phyloP scores from a whole-genome alignment of 2,797 vertebrate genomes.

The Falco rusticolus region DNA sequence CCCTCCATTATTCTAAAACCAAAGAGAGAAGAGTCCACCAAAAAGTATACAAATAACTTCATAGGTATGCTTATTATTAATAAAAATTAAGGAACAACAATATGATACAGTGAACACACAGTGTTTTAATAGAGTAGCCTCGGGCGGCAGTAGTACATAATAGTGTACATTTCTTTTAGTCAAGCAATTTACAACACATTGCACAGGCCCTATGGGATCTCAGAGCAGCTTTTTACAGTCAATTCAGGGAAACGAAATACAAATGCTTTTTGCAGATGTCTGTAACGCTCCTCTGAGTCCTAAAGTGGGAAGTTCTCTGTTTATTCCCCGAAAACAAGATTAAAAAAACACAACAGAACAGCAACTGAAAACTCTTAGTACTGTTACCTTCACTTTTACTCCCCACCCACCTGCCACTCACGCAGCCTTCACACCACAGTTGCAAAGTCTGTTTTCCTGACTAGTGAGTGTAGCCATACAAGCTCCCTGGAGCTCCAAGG shows the following conservation, averaged over 20 bases:
- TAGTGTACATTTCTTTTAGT: neutral
- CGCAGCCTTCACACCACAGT: neutral
- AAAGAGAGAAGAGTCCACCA: neutral
- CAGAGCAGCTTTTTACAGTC: slow-evolving; percentile 7
- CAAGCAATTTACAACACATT: slow-evolving; percentile 22
- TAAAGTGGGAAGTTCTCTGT: neutral
- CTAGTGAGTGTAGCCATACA: neutral
- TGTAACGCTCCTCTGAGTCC: neutral
- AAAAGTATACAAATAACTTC: neutral
- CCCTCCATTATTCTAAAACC: neutral
- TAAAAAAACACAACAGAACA: neutral
- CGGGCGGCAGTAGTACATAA: neutral
- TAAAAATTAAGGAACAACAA: slow-evolving; percentile 26
- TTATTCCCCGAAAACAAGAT: neutral
- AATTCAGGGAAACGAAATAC: neutral
- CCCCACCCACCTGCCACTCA: neutral
- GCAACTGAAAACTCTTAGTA: neutral
- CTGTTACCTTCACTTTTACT: neutral
- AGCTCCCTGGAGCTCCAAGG: neutral
- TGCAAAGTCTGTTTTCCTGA: neutral
- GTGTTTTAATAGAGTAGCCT: slow-evolving; percentile 3
- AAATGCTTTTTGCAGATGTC: slow-evolving; percentile 22
- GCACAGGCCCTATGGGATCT: neutral
- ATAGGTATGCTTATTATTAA: slow-evolving; percentile 22
- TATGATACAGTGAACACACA: neutral